A percentile compares a stretch with the other conserved stretches of the same genome.
These are phyloP conservation scores for Malachius bipustulatus DNA, from an alignment of 2,888 invertebrate genomes.

Conservation along the genomic window DNA sequence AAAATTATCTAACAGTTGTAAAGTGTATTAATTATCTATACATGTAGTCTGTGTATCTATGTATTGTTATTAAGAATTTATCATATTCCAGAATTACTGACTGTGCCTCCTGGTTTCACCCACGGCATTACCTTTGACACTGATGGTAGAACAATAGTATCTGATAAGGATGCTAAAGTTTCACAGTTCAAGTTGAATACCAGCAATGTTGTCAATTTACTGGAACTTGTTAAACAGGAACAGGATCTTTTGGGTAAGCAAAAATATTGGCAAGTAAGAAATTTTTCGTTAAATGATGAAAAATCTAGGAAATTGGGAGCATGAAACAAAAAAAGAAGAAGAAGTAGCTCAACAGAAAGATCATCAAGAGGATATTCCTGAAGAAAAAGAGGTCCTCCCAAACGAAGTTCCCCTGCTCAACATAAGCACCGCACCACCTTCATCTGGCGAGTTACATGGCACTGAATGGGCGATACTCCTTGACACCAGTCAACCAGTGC, in stretches of 20 bases:
- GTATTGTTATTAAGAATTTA: slow-evolving; percentile 4
- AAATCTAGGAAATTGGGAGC: no score
- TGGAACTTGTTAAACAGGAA: slow-evolving; percentile 49
- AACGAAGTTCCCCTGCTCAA: slow-evolving; percentile 48
- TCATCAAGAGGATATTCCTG: slow-evolving; percentile 21
- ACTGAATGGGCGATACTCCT: slow-evolving; percentile 82
- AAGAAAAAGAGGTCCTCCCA: slow-evolving; percentile 24
- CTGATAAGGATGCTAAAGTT: slow-evolving; percentile 16
- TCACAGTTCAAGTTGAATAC: slow-evolving; percentile 18
- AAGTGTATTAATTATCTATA: no score
- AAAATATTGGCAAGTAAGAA: no score
- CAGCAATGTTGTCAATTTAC: slow-evolving; percentile 42
- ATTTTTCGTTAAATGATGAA: no score
- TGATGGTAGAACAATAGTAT: slow-evolving; percentile 42
- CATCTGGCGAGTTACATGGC: slow-evolving; percentile 34
- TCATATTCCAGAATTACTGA: slow-evolving; percentile 27
- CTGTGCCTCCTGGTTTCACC: slow-evolving; percentile 56
- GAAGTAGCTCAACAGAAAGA: slow-evolving; percentile 18
- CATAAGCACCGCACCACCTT: slow-evolving; percentile 42
- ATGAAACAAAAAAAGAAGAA: slow-evolving; percentile 14
- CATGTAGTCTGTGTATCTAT: not conserved
- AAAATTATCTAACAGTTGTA: no score
- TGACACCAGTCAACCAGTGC: slow-evolving; percentile 68
- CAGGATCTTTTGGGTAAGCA: slow-evolving; percentile 44
- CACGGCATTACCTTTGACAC: slow-evolving; percentile 45